Percentiles rank a stretch among this genome's conserved stretches.
These are phyloP conservation scores for Triops longicaudatus DNA, from an alignment of 1,140 invertebrate genomes.

Conservation along the genomic window DNA sequence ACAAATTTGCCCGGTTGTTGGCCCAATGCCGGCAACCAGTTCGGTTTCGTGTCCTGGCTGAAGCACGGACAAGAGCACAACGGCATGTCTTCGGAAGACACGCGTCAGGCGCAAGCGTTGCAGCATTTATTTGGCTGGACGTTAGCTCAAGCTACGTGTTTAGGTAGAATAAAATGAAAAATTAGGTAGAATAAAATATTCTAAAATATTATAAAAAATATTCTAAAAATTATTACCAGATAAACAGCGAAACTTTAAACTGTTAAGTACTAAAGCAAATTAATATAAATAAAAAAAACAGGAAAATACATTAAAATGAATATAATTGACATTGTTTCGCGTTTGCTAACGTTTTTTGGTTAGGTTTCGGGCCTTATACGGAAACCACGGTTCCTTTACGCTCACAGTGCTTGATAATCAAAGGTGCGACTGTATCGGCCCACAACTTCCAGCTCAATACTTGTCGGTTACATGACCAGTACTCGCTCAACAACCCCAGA, in stretches of 20 bases:
- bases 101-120: conserved; percentile 60
- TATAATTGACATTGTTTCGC: neutral
- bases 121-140: conserved; percentile 69
- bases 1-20: conserved; percentile 70
- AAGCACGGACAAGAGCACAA: conserved; percentile 44
- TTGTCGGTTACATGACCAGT: conserved; percentile 52
- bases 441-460: conserved; percentile 85
- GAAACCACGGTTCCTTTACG: conserved; percentile 80
- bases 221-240: too few species aligned
- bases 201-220: too few species aligned
- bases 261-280: neutral
- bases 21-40: conserved; percentile 61
- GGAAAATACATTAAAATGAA: conserved; percentile 14
- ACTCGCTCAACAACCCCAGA: conserved; percentile 29
- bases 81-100: conserved; percentile 40
- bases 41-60: conserved; percentile 65
- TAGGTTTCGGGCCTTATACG: conserved; percentile 74
- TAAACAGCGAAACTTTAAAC: too few species aligned
- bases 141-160: conserved; percentile 66
- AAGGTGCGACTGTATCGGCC: conserved; percentile 74
- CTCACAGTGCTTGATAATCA: conserved; percentile 72
- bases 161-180: conserved; percentile 46
- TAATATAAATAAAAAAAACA: conserved; percentile 14
- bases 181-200: neutral
- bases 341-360: conserved; percentile 29